phyloP scores from a whole-genome alignment of 2,113 vertebrate genomes.

The Erinaceus europaeus region DNA sequence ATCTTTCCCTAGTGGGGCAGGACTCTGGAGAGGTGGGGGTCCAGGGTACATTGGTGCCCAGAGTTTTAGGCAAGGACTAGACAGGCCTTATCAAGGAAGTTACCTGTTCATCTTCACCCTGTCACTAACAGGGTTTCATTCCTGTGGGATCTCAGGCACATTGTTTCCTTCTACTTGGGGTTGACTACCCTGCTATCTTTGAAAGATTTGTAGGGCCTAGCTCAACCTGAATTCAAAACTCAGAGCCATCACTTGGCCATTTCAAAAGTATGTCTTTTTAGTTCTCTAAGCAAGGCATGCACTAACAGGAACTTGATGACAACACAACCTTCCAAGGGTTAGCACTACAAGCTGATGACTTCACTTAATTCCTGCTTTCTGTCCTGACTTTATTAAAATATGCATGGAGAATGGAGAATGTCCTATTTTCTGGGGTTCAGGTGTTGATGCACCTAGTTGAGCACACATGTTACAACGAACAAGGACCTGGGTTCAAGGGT shows the following conservation, averaged over 20 bases:
- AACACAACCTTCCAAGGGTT: neutral
- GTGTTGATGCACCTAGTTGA: too few species aligned
- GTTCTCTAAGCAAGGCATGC: neutral
- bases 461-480: too few species aligned
- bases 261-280: neutral
- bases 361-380: too few species aligned
- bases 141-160: neutral
- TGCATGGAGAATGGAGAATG: neutral
- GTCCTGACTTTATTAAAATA: neutral
- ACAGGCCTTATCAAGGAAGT: too few species aligned
- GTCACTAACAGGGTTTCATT: neutral
- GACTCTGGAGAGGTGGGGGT: too few species aligned
- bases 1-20: too few species aligned
- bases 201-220: neutral
- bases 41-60: too few species aligned
- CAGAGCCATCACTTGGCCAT: neutral
- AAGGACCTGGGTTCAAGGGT: too few species aligned
- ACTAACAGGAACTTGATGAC: neutral
- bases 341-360: neutral
- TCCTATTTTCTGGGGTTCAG: neutral
- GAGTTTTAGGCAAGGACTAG: neutral
- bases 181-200: neutral
- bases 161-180: neutral
- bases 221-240: neutral
- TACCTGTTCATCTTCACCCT: too few species aligned